phyloP scores from a whole-genome alignment of 1,140 invertebrate species.

The Trichonephila inaurata region DNA sequence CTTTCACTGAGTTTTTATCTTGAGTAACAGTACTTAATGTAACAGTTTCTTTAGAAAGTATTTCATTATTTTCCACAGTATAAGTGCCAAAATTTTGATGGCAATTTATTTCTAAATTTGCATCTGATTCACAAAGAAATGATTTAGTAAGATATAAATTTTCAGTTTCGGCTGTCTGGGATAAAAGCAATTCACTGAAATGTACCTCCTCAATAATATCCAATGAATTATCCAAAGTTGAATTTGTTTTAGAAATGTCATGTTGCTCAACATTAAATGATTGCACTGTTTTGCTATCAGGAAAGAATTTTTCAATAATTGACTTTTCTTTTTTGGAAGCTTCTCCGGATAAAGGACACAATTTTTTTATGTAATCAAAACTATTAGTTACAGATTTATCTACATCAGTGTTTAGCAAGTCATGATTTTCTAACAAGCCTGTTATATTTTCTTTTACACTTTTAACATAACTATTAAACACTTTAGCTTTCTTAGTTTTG shows the following conservation, averaged over 20 bases:
- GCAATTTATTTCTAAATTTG: neutral
- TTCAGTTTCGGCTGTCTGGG: constrained; percentile 56
- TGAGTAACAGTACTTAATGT: neutral
- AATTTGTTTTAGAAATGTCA: neutral
- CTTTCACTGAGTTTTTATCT: neutral
- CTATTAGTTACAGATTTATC: neutral
- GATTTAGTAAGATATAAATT: constrained; percentile 47
- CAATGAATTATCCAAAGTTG: neutral
- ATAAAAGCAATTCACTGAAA: constrained; percentile 62
- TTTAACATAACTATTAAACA: neutral
- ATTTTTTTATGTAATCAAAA: neutral
- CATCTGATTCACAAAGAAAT: neutral
- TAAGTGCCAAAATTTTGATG: too few relatives aligned
- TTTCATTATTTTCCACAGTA: neutral
- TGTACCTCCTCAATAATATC: neutral
- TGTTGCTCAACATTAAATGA: neutral
- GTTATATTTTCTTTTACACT: neutral
- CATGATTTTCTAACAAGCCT: neutral
- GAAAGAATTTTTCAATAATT: neutral
- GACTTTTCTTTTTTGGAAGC: neutral
- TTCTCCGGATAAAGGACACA: neutral
- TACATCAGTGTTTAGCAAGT: too few relatives aligned
- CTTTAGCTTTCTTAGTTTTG: neutral
- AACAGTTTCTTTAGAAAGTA: neutral
- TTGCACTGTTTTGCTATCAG: neutral